phyloP scores from a whole-genome alignment of 2,113 vertebrate species.

The Leucosticte australis region DNA sequence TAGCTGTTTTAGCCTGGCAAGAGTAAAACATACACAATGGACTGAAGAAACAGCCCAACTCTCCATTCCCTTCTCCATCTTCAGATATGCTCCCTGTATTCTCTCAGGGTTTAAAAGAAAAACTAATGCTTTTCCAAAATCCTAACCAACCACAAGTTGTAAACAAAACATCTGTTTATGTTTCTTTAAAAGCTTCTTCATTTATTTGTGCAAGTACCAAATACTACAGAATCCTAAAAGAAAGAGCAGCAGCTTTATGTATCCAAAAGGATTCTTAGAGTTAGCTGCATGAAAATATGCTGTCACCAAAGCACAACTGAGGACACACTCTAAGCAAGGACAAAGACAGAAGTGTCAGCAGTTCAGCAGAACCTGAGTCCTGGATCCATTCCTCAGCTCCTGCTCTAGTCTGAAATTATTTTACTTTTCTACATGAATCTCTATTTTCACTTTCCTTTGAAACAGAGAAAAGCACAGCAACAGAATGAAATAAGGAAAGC shows the following conservation, averaged over 20 bases:
- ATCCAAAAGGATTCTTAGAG: not conserved
- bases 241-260: not conserved
- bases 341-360: not conserved
- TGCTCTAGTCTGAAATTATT: not conserved
- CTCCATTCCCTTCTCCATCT: not conserved
- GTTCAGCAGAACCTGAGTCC: not conserved
- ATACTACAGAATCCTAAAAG: not conserved
- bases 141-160: not conserved
- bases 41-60: not conserved
- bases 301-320: not conserved
- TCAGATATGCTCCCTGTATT: not conserved
- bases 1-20: not conserved
- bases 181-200: not conserved
- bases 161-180: not conserved
- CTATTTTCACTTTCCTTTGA: not conserved
- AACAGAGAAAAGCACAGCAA: not conserved
- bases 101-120: not conserved
- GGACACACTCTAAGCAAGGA: not conserved
- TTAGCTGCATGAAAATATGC: not conserved
- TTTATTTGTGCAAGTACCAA: not conserved
- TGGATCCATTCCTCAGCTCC: accelerated
- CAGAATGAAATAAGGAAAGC: not conserved
- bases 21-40: accelerated
- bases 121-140: accelerated
- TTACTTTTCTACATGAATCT: not conserved